Evolutionary conservation across 2,113 vertebrate species (phyloP).

Genomic region (Delphinus delphis): DNA sequence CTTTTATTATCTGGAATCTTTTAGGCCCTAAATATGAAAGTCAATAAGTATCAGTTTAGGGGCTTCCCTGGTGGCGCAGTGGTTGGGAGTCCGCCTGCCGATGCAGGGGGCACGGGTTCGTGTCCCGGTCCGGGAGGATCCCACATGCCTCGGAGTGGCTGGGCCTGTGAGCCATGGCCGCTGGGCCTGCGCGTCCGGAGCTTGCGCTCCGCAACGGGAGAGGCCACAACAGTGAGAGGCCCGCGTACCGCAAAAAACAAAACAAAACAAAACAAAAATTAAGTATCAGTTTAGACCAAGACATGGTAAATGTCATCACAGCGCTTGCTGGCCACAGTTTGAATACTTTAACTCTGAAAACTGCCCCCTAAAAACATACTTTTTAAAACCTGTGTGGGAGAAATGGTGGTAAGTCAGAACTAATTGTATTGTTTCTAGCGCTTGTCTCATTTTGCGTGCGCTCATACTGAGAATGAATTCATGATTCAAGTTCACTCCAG

Average conservation of each 20-base stretch:
- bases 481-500: not conserved
- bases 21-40: not conserved
- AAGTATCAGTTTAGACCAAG: not conserved
- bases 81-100: too few relatives aligned
- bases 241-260: too few relatives aligned
- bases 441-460: not conserved
- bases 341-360: not conserved
- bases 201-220: too few relatives aligned
- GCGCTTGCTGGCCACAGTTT: not conserved
- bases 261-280: not conserved
- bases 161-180: too few relatives aligned
- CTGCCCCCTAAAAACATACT: not conserved
- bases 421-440: not conserved
- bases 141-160: too few relatives aligned
- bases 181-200: too few relatives aligned
- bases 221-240: too few relatives aligned
- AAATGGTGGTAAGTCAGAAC: not conserved
- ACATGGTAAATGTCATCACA: not conserved
- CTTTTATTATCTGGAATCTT: not conserved
- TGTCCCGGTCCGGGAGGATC: too few relatives aligned
- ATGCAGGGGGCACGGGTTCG: too few relatives aligned
- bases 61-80: too few relatives aligned
- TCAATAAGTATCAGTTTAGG: not conserved
- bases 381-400: not conserved
- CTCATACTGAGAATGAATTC: not conserved